Evolutionary conservation across 2,888 invertebrate genomes (phyloP), one percentile per base, ranked within the genome.

Genomic region (Oscheius myriophilus): DNA sequence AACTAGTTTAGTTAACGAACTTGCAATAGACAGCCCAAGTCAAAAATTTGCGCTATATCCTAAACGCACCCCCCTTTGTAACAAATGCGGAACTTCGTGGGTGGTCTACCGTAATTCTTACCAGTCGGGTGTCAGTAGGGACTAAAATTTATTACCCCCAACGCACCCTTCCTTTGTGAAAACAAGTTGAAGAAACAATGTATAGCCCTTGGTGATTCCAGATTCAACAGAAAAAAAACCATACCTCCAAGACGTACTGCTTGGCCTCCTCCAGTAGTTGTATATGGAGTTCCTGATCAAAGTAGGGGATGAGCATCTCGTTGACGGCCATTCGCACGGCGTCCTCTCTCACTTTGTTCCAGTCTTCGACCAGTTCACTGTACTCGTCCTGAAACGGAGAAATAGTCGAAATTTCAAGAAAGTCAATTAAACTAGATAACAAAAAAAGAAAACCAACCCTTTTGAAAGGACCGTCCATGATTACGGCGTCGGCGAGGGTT

Each of bases 261-360:
- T 94, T 94, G 0, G 95, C 91, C 88, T 98, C 97, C 58, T 91
- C 90, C 26, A 94, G 86, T 52, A 98, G 88, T 52, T 92, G 91
- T 0, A 92, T 90, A 66, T 91, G 91, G 9, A 98, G 88, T 87
- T 98, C 97, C 76, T 93, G 91, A 71, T 92, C 90, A 78, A 98
- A 89, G 85, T 93, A 93, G 0, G 96, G 96, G 86, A 95, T 91
- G 4, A 98, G 91, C 87, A 95, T 92, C 85, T 92, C 92, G 25
- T 90, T 92, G 59, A 96, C 90, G 0, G 96, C 95, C 71, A 93
- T 89, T 82, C 93, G 93, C 2, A 84, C 75, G 49, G 95, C 93
- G 82, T 93, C 92, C 1, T 91, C 91, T 49, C 98, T 90, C 59
- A 96, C 87, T 1, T 91, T 91, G 88, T 98, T 98, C 98, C 98